A percentile compares a stretch with the other conserved stretches of the same genome.
Evolutionary conservation across 1,140 invertebrate species (phyloP).

Genomic region (Vanessa tameamea): DNA sequence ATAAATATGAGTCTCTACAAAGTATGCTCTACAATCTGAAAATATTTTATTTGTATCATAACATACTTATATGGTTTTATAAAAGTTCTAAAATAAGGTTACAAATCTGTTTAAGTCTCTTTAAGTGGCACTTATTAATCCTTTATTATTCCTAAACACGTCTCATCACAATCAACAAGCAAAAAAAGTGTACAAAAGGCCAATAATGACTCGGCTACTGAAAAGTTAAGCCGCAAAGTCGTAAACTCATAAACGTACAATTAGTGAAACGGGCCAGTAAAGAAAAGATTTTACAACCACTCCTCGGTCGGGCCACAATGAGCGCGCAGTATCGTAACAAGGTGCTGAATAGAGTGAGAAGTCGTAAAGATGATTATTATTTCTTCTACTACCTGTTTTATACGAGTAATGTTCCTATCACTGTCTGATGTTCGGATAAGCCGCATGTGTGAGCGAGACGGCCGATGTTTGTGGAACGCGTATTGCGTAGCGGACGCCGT

Average conservation of each 20-base stretch:
- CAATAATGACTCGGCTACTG: slow-evolving; percentile 67
- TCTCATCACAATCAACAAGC: slow-evolving; percentile 32
- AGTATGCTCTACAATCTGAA: neutral
- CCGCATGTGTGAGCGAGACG: slow-evolving; percentile 55
- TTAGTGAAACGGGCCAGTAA: slow-evolving; percentile 79
- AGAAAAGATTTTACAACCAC: slow-evolving; percentile 81
- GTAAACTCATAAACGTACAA: slow-evolving; percentile 80
- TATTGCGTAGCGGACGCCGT: slow-evolving; percentile 48
- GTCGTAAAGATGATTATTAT: slow-evolving; percentile 82
- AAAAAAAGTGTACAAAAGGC: slow-evolving; percentile 65
- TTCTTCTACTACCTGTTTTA: slow-evolving; percentile 82
- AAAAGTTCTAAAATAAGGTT: too few relatives aligned
- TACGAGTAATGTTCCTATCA: slow-evolving; percentile 55
- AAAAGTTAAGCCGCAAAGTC: slow-evolving; percentile 76
- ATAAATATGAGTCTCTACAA: neutral
- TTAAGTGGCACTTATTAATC: slow-evolving; percentile 23
- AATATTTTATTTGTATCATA: too few relatives aligned
- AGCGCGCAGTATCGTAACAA: slow-evolving; percentile 80
- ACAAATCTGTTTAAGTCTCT: slow-evolving; percentile 1
- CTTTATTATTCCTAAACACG: slow-evolving; percentile 32
- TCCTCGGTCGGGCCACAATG: slow-evolving; percentile 76
- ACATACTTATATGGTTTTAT: too few relatives aligned
- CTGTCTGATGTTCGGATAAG: slow-evolving; percentile 52
- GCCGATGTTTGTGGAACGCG: slow-evolving; percentile 50
- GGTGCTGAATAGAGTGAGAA: slow-evolving; percentile 82